These are phyloP conservation scores for Hylaeus volcanicus DNA, from an alignment of 1,140 invertebrate species.

Conservation along the genomic window DNA sequence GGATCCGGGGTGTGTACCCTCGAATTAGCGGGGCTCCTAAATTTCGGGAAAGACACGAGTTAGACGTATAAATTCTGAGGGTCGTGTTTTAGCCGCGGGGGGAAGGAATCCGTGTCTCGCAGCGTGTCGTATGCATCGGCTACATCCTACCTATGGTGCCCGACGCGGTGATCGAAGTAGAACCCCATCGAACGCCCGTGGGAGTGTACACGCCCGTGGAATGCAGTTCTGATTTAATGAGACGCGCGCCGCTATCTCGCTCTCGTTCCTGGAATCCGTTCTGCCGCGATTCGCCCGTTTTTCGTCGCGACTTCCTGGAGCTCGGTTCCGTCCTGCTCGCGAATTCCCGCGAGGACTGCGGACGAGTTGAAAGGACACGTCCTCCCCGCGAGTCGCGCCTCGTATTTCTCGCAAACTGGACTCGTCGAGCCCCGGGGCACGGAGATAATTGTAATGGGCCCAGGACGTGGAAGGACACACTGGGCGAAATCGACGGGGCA, in stretches of 20 bases:
- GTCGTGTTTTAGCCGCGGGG: slow-evolving; percentile 42
- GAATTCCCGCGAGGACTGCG: background rate
- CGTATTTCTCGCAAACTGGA: background rate
- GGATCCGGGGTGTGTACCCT: slow-evolving; percentile 2
- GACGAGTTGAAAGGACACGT: no score
- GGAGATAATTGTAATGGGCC: slow-evolving; percentile 73
- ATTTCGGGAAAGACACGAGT: slow-evolving; percentile 70
- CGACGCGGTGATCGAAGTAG: slow-evolving; percentile 78
- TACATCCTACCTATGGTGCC: slow-evolving; percentile 76
- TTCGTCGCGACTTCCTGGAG: slow-evolving; percentile 22
- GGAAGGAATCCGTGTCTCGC: slow-evolving; percentile 74
- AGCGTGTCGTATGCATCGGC: slow-evolving; percentile 77
- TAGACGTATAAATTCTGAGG: slow-evolving; percentile 70
- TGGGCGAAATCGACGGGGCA: slow-evolving; percentile 45
- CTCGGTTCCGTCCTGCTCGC: background rate
- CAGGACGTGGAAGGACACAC: slow-evolving; percentile 34
- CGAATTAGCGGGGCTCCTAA: slow-evolving; percentile 55
- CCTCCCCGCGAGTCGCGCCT: background rate
- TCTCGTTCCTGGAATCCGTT: slow-evolving; percentile 63
- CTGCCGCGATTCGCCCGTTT: slow-evolving; percentile 23
- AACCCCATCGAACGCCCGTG: slow-evolving; percentile 79
- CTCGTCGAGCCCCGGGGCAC: background rate
- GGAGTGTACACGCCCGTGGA: slow-evolving; percentile 81
- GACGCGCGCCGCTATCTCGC: slow-evolving; percentile 71
- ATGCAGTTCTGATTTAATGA: slow-evolving; percentile 82